These are phyloP conservation scores for Tretioscincus oriximinensis DNA, from an alignment of 2,113 vertebrate genomes.

Conservation along the genomic window DNA sequence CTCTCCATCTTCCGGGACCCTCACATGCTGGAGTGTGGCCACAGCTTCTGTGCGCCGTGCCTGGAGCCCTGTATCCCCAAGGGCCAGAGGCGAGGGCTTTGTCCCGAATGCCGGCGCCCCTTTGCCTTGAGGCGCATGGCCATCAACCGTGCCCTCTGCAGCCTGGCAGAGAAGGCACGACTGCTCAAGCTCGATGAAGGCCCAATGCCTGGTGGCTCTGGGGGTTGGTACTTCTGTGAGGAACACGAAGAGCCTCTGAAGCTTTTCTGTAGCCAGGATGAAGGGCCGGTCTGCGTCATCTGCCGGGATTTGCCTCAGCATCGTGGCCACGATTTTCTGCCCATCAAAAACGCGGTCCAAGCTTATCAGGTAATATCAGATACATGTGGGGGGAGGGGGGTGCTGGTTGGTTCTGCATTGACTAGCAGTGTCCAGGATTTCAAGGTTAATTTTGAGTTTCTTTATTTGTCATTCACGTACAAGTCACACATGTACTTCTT, in stretches of 20 bases:
- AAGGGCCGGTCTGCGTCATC: slow-evolving; percentile 13
- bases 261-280: slow-evolving; percentile 31
- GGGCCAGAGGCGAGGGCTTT: slow-evolving; percentile 8
- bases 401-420: no score
- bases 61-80: slow-evolving; percentile 32
- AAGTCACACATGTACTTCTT: no score
- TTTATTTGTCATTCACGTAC: no score
- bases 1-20: slow-evolving; percentile 36
- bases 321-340: slow-evolving; percentile 26
- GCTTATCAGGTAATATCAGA: slow-evolving; percentile 14
- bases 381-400: not conserved
- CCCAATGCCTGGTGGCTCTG: not conserved
- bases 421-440: not conserved
- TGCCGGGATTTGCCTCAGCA: slow-evolving; percentile 35
- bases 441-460: not conserved
- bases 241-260: slow-evolving; percentile 28
- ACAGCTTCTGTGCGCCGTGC: slow-evolving; percentile 33
- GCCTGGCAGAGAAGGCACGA: slow-evolving; percentile 24
- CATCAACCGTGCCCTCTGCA: slow-evolving; percentile 13
- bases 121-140: not conserved
- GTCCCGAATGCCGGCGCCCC: slow-evolving; percentile 15
- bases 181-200: slow-evolving; percentile 22
- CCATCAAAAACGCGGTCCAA: slow-evolving; percentile 9
- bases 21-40: slow-evolving; percentile 25
- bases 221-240: slow-evolving; percentile 15